Conservation (phyloP, 2,113 vertebrate genomes). For the Mastomys natalensis region DNA sequence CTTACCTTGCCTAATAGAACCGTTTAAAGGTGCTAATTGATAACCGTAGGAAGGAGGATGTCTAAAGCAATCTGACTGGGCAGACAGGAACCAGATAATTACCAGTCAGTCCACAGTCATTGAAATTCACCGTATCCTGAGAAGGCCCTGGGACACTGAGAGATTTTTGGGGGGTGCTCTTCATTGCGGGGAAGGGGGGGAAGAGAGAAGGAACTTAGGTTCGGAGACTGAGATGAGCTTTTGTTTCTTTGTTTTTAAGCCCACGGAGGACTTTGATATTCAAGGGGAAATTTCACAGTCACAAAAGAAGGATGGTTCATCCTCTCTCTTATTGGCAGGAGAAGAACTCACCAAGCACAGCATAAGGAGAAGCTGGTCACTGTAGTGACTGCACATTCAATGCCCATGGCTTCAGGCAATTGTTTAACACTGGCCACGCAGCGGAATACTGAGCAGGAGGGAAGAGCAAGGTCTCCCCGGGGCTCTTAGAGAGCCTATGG, state of each 20-base stretch:
- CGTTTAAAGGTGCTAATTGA: slow-evolving; percentile 76
- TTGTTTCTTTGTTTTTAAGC: not conserved
- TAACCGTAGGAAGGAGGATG: slow-evolving; percentile 63
- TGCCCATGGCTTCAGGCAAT: slow-evolving; percentile 67
- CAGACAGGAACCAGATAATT: slow-evolving; percentile 78
- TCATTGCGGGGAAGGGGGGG: not conserved
- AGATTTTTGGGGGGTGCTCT: slow-evolving; percentile 65
- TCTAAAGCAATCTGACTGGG: slow-evolving; percentile 66
- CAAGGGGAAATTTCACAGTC: slow-evolving; percentile 44
- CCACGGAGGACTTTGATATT: slow-evolving; percentile 58
- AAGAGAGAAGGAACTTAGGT: slow-evolving; percentile 59
- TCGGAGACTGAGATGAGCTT: not conserved
- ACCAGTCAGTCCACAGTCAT: slow-evolving; percentile 79
- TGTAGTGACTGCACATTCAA: slow-evolving; percentile 61
- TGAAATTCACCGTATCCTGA: slow-evolving; percentile 77
- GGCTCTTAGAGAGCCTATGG: not conserved
- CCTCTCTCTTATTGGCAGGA: slow-evolving; percentile 10
- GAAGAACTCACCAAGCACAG: slow-evolving; percentile 11
- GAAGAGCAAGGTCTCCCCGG: not conserved
- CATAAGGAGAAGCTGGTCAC: not conserved
- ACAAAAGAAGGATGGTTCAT: slow-evolving; percentile 4
- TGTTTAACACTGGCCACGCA: slow-evolving; percentile 54
- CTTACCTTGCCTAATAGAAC: slow-evolving; percentile 70
- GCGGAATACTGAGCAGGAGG: not conserved
- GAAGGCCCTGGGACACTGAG: slow-evolving; percentile 58